Conservation (phyloP, 2,797 vertebrate genomes). For the Danio albolineatus region DNA sequence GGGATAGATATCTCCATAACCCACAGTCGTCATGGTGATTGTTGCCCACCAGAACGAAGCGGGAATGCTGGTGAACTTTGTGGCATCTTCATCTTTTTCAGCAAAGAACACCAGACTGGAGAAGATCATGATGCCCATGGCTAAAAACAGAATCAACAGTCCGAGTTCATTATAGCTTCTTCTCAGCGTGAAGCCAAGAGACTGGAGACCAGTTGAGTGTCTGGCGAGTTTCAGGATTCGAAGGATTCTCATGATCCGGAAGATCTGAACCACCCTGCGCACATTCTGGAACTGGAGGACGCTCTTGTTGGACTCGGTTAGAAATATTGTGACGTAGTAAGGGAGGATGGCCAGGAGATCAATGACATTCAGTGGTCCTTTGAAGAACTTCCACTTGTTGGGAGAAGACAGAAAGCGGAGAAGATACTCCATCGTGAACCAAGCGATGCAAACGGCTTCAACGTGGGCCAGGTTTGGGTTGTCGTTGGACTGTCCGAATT, state of each 20-base stretch:
- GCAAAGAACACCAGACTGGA: constrained; percentile 99
- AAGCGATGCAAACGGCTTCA: constrained; percentile 97
- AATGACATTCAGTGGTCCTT: constrained; percentile 96
- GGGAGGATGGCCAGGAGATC: constrained; percentile 96
- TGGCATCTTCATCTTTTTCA: constrained; percentile 97
- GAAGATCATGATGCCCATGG: constrained; percentile 99
- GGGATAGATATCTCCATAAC: constrained; percentile 98
- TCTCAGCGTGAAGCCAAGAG: constrained; percentile 94
- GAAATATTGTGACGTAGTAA: constrained; percentile 97
- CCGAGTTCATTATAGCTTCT: constrained; percentile 97
- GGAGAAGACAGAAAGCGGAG: constrained; percentile 96
- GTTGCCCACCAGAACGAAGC: constrained; percentile 99
- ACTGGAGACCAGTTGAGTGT: constrained; percentile 97
- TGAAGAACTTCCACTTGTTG: constrained; percentile 98
- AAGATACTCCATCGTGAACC: constrained; percentile 99
- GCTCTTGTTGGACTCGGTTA: constrained; percentile 97
- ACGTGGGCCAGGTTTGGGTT: constrained; percentile 95
- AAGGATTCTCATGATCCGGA: constrained; percentile 97
- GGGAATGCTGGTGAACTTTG: constrained; percentile 98
- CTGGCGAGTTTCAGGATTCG: constrained; percentile 96
- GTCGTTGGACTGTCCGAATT: constrained; percentile 95
- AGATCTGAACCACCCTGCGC: constrained; percentile 96
- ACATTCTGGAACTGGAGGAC: constrained; percentile 99
- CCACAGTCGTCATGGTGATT: constrained; percentile 99
- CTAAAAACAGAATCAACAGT: constrained; percentile 94